Conservation (phyloP, 64 coral and sea anemone genomes). For the Pocillopora verrucosa region DNA sequence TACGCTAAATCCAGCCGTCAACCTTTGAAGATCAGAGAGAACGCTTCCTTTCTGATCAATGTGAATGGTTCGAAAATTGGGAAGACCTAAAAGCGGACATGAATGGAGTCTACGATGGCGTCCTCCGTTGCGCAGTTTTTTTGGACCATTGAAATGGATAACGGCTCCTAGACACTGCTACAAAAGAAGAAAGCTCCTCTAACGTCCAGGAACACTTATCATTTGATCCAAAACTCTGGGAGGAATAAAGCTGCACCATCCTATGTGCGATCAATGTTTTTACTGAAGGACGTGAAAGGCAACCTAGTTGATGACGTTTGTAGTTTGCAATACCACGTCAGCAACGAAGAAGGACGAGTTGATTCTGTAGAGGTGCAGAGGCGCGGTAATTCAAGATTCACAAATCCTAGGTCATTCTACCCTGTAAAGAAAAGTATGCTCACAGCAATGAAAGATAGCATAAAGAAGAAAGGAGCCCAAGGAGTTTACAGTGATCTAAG, state of each 20-base stretch:
- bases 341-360: constrained; percentile 11
- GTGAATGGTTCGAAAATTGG: constrained; percentile 24
- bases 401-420: constrained; percentile 40
- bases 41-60: constrained; percentile 45
- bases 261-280: constrained; percentile 48
- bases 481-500: constrained; percentile 13
- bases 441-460: constrained; percentile 6
- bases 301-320: constrained; percentile 48
- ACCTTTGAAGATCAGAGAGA: constrained; percentile 42
- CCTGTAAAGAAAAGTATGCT: constrained; percentile 38
- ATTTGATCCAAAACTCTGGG: constrained; percentile 38
- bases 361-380: constrained; percentile 19
- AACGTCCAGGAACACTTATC: neutral
- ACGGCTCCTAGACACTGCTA: neutral
- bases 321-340: constrained; percentile 49
- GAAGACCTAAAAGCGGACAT: constrained; percentile 53
- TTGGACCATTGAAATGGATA: constrained; percentile 14
- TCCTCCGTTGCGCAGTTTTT: constrained; percentile 34
- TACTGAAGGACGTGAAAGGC: constrained; percentile 34
- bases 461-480: neutral
- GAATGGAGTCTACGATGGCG: constrained; percentile 53
- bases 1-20: constrained; percentile 16
- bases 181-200: constrained; percentile 7
- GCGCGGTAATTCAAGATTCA: constrained; percentile 34
- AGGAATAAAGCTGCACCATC: constrained; percentile 44